phyloP scores from a whole-genome alignment of 2,113 vertebrate species.

The Gymnarchus niloticus region DNA sequence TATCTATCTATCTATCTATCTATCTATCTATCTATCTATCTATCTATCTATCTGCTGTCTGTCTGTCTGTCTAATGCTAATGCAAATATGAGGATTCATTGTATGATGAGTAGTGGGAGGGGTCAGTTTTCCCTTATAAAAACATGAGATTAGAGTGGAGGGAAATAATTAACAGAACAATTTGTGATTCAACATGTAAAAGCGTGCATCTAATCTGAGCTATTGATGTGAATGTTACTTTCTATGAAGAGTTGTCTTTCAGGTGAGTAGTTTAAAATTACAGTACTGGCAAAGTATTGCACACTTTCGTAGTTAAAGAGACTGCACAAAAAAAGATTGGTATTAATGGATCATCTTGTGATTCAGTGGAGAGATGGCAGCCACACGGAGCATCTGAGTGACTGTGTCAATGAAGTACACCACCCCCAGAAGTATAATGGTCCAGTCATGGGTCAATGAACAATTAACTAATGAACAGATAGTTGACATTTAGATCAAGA shows the following conservation, averaged over 20 bases:
- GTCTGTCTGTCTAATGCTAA: too few relatives aligned
- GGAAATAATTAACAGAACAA: not conserved
- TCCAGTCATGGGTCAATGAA: not conserved
- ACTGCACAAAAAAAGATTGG: not conserved
- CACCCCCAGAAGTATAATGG: not conserved
- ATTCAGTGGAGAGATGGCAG: not conserved
- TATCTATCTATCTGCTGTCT: not conserved
- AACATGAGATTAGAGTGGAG: not conserved
- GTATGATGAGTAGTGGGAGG: not conserved
- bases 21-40: not conserved
- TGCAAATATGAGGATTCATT: not conserved
- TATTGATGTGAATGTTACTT: not conserved
- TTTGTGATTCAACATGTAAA: not conserved
- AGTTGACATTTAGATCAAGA: conserved; percentile 7
- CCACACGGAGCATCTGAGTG: not conserved
- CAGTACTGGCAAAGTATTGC: not conserved
- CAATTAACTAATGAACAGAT: not conserved
- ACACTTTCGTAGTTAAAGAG: not conserved
- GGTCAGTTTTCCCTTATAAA: not conserved
- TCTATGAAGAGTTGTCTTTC: not conserved
- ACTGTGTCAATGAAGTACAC: not conserved
- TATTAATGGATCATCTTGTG: not conserved
- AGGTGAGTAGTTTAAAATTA: not conserved
- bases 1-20: not conserved
- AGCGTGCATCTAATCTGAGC: not conserved